phyloP scores from a whole-genome alignment of 1,140 invertebrate genomes.

The Orius laevigatus region DNA sequence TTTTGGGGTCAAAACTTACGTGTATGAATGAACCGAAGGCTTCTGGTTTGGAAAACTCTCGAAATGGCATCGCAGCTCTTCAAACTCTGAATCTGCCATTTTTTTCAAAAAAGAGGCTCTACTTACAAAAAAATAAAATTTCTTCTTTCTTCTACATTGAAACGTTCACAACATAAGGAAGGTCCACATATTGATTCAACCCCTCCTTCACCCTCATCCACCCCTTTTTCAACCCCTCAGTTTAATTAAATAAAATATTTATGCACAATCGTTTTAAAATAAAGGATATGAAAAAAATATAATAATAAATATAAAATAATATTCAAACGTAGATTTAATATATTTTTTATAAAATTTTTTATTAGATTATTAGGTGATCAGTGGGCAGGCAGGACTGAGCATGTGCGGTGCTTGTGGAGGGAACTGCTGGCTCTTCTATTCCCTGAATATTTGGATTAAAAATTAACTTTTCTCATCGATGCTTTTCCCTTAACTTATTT shows the following conservation, averaged over 20 bases:
- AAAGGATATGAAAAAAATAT: too few relatives aligned
- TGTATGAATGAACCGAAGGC: constrained; percentile 47
- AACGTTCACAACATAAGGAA: neutral
- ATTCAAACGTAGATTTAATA: too few relatives aligned
- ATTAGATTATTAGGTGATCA: neutral
- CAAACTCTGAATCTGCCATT: constrained; percentile 84
- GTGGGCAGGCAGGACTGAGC: too few relatives aligned
- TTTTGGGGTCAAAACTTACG: constrained; percentile 31
- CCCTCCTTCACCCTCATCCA: neutral
- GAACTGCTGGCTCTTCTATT: too few relatives aligned
- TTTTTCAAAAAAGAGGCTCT: constrained; percentile 19
- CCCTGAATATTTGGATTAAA: too few relatives aligned
- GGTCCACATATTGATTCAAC: constrained; percentile 7
- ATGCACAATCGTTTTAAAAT: too few relatives aligned
- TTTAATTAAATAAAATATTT: neutral
- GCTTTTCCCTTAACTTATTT: too few relatives aligned
- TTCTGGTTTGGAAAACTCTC: constrained; percentile 62
- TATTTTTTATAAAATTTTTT: too few relatives aligned
- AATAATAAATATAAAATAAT: too few relatives aligned
- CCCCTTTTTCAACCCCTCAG: neutral
- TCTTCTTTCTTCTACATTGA: neutral
- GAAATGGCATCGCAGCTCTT: constrained; percentile 76
- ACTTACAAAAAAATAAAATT: neutral
- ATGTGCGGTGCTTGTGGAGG: too few relatives aligned
- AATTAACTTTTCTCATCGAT: too few relatives aligned